Evolutionary conservation across 2,888 invertebrate species (phyloP).

Genomic region (Anorthoa munda): DNA sequence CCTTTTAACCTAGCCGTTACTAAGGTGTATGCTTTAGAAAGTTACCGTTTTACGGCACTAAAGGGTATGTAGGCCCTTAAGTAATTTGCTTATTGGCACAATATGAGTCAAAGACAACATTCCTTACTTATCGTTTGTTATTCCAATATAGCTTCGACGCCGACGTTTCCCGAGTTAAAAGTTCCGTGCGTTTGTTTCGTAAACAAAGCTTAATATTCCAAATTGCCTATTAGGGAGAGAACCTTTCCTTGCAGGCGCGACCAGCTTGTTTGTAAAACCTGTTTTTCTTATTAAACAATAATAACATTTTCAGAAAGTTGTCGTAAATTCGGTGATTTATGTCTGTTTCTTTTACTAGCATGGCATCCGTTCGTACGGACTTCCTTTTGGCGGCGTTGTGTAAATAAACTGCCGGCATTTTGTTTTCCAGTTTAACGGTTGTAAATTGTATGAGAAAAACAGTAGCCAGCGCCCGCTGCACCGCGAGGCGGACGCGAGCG

Average conservation of each 20-base stretch:
- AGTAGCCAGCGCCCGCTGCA: constrained; percentile 63
- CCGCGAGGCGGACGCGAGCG: constrained; percentile 69
- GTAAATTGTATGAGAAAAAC: constrained; percentile 73
- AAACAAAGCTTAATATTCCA: constrained; percentile 78
- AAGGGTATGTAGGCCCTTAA: too few relatives aligned
- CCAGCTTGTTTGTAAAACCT: constrained; percentile 74
- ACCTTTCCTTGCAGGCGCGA: constrained; percentile 74
- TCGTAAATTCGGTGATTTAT: constrained; percentile 87
- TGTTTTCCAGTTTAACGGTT: constrained; percentile 85
- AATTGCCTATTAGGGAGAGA: constrained; percentile 76
- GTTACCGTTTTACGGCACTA: too few relatives aligned
- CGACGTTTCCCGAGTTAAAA: constrained; percentile 77
- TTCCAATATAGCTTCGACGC: constrained; percentile 70
- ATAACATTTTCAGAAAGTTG: constrained; percentile 84
- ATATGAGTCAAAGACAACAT: constrained; percentile 76
- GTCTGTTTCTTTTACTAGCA: constrained; percentile 82
- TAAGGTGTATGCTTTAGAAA: too few relatives aligned
- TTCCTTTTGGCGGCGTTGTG: constrained; percentile 85
- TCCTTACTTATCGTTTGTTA: constrained; percentile 74
- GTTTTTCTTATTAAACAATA: constrained; percentile 82
- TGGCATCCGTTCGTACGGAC: constrained; percentile 83
- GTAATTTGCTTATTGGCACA: constrained; percentile 79
- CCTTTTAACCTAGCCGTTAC: too few relatives aligned
- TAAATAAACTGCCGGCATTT: constrained; percentile 85
- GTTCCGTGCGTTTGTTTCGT: constrained; percentile 71